Evolutionary conservation across 2,888 invertebrate species (phyloP), one percentile per base, ranked within the genome.

Genomic region (Parnassius apollo): DNA sequence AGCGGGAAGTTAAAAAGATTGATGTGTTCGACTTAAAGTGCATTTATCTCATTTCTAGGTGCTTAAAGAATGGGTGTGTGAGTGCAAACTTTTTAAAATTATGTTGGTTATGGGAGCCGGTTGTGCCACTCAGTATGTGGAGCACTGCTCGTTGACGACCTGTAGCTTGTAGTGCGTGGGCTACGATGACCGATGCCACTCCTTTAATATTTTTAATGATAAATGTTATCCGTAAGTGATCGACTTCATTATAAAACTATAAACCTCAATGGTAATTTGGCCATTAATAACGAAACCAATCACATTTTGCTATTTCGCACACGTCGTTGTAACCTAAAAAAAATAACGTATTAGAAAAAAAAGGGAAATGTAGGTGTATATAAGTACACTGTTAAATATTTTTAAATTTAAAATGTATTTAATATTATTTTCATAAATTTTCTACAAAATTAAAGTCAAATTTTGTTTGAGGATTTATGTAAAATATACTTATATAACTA

Each of bases 201-300:
- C 62, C 62, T 62, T 50, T 59, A 50, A 49, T 54, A 54, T 57
- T 53, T 62, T 62, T 57, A 52, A 57, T 52, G 48, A 48, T 53
- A 62, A 53, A 57, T 62, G 48, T 42, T 51, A 48, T 52, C 53
- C 52, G 48, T 35, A 35, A 62, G 59, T 59, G 62, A 45, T 54
- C 49, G 49, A 54, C 58, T 55, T 62, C 50, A 54, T 58, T 62
- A 58, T 59, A 54, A 54, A 62, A 62, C 44, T 55, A 62, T 54
- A 42, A 42, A 18, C 49, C 54, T 62, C 53, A 59, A 62, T 62
- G 13, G 57, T 25, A 42, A 25, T 51, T 52, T 13, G 45, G 48
- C 48, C 42, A 48, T 58, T 62, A 52, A 57, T 61, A 51, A 44
- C 13, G 50, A 52, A 59, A 46, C 25, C 9, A 22, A 22, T 35